Conservation (phyloP, 2,797 vertebrate species). For the Podarcis siculus region DNA sequence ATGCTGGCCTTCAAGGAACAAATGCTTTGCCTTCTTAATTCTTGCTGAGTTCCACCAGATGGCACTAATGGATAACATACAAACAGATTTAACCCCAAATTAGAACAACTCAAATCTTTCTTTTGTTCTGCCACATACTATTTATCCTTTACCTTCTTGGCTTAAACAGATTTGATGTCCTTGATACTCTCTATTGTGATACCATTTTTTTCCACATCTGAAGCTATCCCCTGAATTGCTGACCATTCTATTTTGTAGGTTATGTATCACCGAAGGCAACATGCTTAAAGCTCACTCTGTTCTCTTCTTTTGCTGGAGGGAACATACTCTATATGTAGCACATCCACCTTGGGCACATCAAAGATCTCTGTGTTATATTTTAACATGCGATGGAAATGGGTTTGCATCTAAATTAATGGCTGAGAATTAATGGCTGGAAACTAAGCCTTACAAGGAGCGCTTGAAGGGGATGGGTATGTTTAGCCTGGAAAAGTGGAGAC, state of each 20-base stretch:
- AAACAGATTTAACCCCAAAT: neutral
- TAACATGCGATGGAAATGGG: slow-evolving; percentile 15
- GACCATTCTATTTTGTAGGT: rapidly evolving
- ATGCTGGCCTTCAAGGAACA: neutral
- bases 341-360: slow-evolving; percentile 9
- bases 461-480: too few relatives aligned
- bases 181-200: slow-evolving; percentile 36
- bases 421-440: neutral
- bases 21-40: slow-evolving; percentile 8
- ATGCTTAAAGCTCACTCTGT: neutral
- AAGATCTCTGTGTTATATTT: slow-evolving; percentile 13
- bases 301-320: slow-evolving; percentile 4
- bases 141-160: rapidly evolving
- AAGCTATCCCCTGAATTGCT: neutral
- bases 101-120: rapidly evolving
- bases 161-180: neutral
- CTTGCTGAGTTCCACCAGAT: slow-evolving; percentile 56
- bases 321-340: slow-evolving; percentile 17
- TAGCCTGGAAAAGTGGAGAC: too few relatives aligned
- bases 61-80: slow-evolving; percentile 71
- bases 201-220: neutral
- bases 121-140: neutral
- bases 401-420: neutral
- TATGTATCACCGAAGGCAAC: slow-evolving; percentile 31
- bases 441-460: too few relatives aligned